Evolutionary conservation across 2,113 vertebrate species (phyloP).

Genomic region (Pholis gunnellus): DNA sequence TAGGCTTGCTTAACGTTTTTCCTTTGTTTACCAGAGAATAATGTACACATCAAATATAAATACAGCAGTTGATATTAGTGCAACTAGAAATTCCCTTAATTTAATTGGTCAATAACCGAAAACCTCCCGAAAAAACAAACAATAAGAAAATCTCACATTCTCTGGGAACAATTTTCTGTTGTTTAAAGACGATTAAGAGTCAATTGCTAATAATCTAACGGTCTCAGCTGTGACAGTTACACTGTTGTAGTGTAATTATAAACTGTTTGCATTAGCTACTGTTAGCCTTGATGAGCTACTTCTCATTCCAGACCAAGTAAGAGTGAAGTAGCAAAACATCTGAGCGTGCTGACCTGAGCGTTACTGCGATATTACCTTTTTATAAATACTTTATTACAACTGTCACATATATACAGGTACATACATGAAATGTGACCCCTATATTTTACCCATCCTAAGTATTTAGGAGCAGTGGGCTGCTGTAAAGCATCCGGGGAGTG

Average conservation of each 20-base stretch:
- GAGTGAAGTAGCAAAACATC: neutral
- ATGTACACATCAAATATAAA: conserved; percentile 2
- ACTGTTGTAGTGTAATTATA: neutral
- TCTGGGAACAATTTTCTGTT: neutral
- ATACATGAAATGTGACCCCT: neutral
- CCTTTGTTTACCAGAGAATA: neutral
- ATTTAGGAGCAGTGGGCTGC: neutral
- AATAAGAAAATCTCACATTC: neutral
- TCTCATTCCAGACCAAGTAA: neutral
- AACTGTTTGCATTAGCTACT: neutral
- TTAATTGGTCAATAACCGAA: neutral
- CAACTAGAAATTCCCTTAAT: neutral
- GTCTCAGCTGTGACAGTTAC: neutral
- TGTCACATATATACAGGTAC: neutral
- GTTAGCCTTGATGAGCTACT: neutral
- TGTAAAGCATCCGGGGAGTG: neutral
- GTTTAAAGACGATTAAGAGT: neutral
- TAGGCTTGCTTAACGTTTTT: neutral
- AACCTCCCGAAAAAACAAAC: neutral
- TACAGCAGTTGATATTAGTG: neutral
- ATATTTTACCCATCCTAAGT: neutral
- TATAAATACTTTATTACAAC: neutral
- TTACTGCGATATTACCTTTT: neutral
- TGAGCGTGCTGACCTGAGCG: neutral
- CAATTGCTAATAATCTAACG: neutral